A percentile compares a stretch with the other conserved stretches of the same genome.
Conservation (phyloP, 2,113 vertebrate genomes). For the Geococcyx californianus region DNA sequence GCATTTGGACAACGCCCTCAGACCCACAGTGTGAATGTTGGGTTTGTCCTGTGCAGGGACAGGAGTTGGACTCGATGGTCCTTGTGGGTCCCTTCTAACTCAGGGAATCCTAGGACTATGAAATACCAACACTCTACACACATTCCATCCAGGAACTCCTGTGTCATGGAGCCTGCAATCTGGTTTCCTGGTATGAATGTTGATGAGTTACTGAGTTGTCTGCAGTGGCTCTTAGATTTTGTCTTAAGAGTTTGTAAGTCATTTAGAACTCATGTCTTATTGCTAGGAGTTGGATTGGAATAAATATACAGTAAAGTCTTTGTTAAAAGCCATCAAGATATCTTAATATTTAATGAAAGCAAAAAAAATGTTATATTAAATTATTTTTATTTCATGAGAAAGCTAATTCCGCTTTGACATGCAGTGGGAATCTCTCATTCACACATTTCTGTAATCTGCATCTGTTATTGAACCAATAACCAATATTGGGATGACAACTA, state of each 20-base stretch:
- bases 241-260: neutral
- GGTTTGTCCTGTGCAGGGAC: too few species aligned
- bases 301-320: neutral
- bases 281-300: neutral
- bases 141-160: neutral
- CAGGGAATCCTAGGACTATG: neutral
- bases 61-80: too few species aligned
- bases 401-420: neutral
- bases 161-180: neutral
- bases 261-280: neutral
- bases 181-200: neutral
- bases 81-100: too few species aligned
- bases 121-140: neutral
- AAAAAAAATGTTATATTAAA: neutral
- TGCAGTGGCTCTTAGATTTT: neutral
- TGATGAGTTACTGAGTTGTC: neutral
- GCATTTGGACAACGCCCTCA: too few species aligned
- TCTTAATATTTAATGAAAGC: neutral
- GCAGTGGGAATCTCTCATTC: neutral
- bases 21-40: too few species aligned
- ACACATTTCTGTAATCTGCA: neutral
- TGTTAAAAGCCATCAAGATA: neutral
- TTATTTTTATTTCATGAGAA: neutral
- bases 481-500: neutral
- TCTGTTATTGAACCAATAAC: neutral